Evolutionary conservation across 2,797 vertebrate genomes (phyloP), one percentile per base, ranked within the genome.

Genomic region (Gallinago stenura): DNA sequence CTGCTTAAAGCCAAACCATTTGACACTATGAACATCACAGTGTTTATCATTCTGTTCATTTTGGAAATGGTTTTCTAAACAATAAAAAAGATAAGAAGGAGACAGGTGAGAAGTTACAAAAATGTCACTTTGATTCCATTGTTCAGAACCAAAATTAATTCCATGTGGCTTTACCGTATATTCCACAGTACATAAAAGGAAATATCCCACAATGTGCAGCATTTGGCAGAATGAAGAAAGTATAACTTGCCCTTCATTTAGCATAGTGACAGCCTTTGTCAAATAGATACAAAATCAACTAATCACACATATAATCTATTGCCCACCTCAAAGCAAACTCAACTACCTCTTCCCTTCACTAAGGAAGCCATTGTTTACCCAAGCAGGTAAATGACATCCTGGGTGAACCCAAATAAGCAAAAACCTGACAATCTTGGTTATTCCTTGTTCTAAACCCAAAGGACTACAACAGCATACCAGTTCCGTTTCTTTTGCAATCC

Each of bases 11-110:
- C 14, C 84, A 85, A 81, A 71, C 7, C 53, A 9, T 48, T 50
- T 76, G 35, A 14, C 10, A 24, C 20, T 0, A 1, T 5, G 26
- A 83, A 41, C 4, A 48, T 15, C 20, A n/a, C 14, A n/a, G 2
- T 6, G 7, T 15, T 50, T 14, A 73, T 10, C 9, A 51, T 13
- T 41, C 31, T 72, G 31, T 30, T 80, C 41, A 76, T 39, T 33
- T 48, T 65, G 14, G 48, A 87, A 79, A 48, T 7, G 0, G 1
- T 28, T 81, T 95, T 62, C 39, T 64, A 56, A 81, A 43, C 22
- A 62, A 8, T 22, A 70, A 33, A 85, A 51, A 53, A 45, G 9
- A n/a, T 17, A 30, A 21, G 14, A 56, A 37, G 13, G 15, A 57
- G 15, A 5, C 31, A 71, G 33, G 5, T 31, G 41, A 78, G 6